phyloP scores from a whole-genome alignment of 2,888 invertebrate species.

The Congeria kusceri region DNA sequence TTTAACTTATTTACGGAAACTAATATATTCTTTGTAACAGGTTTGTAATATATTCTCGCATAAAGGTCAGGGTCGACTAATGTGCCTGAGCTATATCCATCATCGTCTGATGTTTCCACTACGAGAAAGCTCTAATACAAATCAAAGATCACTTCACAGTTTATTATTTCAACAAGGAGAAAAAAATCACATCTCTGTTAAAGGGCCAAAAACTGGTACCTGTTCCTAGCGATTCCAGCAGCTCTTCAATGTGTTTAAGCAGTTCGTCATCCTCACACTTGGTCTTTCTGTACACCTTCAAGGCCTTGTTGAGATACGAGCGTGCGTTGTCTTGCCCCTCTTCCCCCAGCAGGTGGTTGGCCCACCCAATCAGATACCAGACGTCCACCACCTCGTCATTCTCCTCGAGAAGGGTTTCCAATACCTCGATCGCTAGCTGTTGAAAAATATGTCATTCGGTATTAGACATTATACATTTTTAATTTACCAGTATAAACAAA shows the following conservation, averaged over 20 bases:
- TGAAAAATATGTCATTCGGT: slow-evolving; percentile 17
- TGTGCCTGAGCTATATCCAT: no score
- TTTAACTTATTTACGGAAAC: no score
- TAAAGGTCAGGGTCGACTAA: no score
- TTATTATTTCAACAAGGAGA: no score
- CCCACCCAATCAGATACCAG: slow-evolving; percentile 86
- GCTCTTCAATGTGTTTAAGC: slow-evolving; percentile 81
- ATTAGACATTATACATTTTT: no score
- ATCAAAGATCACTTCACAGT: no score
- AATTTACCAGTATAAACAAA: no score
- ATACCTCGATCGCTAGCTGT: slow-evolving; percentile 84
- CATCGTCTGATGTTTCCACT: no score
- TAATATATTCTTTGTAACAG: no score
- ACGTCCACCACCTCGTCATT: slow-evolving; percentile 85
- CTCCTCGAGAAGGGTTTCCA: slow-evolving; percentile 85
- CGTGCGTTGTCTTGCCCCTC: slow-evolving; percentile 84
- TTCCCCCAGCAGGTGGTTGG: slow-evolving; percentile 84
- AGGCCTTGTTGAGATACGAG: slow-evolving; percentile 84
- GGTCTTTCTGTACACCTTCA: slow-evolving; percentile 82
- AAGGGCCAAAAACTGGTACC: slow-evolving; percentile 54
- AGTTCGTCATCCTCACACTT: slow-evolving; percentile 82
- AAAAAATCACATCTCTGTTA: no score
- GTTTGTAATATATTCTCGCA: no score
- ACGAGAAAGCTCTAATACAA: no score
- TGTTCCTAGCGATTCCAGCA: slow-evolving; percentile 81